Percentiles rank a stretch among this genome's conserved stretches.
Conservation (phyloP, 2,113 vertebrate species). For the Turnix velox region DNA sequence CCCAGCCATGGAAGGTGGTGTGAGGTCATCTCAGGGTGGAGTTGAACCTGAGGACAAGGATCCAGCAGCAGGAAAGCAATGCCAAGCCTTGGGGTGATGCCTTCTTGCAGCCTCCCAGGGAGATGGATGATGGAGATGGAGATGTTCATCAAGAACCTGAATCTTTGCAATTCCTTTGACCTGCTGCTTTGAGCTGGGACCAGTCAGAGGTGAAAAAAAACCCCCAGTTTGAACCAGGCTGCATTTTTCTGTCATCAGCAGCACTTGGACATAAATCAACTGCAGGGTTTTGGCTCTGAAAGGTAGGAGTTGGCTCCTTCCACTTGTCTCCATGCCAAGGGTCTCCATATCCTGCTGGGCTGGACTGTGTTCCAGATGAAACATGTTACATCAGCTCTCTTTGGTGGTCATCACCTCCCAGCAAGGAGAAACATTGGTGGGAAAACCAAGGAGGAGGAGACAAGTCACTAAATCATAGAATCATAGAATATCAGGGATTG, state of each 20-base stretch:
- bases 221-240: background rate
- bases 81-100: background rate
- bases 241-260: slow-evolving; percentile 15
- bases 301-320: background rate
- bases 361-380: background rate
- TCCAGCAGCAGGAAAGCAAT: background rate
- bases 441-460: background rate
- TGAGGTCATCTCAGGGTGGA: background rate
- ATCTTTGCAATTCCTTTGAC: background rate
- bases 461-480: background rate
- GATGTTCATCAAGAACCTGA: background rate
- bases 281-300: background rate
- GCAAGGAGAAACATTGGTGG: background rate
- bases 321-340: slow-evolving; percentile 12
- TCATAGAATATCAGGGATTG: too few species aligned
- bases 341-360: background rate
- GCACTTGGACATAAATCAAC: background rate
- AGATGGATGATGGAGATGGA: background rate
- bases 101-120: background rate
- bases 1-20: background rate
- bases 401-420: background rate
- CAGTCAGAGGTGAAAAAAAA: background rate
- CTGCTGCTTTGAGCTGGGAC: background rate
- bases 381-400: background rate
- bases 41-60: background rate